phyloP scores from a whole-genome alignment of 2,888 invertebrate species.

The Mesoligia furuncula region DNA sequence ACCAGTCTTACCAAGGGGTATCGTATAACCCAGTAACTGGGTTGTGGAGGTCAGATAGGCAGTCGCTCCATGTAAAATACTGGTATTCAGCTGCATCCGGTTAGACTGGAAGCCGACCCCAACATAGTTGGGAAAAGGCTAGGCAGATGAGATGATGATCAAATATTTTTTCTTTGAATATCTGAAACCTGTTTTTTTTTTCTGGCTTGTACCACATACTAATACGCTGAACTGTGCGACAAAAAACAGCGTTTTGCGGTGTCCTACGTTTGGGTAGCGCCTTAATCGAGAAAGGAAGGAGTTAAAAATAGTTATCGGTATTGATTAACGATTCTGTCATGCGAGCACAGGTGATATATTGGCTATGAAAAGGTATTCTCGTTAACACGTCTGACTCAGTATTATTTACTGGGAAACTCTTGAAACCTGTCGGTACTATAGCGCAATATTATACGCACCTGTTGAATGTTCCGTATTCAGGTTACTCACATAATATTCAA shows the following conservation, averaged over 20 bases:
- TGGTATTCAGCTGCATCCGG: too few relatives aligned
- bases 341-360: conserved; percentile 58
- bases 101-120: too few relatives aligned
- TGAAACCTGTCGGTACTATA: not conserved
- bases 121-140: too few relatives aligned
- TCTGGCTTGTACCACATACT: not conserved
- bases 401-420: conserved; percentile 25
- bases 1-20: too few relatives aligned
- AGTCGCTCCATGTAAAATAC: too few relatives aligned
- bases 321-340: conserved; percentile 65
- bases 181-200: not conserved
- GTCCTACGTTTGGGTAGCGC: not conserved
- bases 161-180: not conserved
- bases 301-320: conserved; percentile 41
- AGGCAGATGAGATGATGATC: too few relatives aligned
- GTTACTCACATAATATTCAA: not conserved
- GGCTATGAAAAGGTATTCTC: conserved; percentile 44
- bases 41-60: too few relatives aligned
- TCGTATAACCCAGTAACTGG: too few relatives aligned
- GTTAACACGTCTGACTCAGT: conserved; percentile 37
- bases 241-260: not conserved
- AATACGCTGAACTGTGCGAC: not conserved
- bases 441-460: conserved; percentile 2
- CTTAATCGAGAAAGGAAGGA: conserved; percentile 16
- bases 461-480: not conserved